Conservation (phyloP, 2,888 invertebrate genomes). For the Crioceris asparagi region DNA sequence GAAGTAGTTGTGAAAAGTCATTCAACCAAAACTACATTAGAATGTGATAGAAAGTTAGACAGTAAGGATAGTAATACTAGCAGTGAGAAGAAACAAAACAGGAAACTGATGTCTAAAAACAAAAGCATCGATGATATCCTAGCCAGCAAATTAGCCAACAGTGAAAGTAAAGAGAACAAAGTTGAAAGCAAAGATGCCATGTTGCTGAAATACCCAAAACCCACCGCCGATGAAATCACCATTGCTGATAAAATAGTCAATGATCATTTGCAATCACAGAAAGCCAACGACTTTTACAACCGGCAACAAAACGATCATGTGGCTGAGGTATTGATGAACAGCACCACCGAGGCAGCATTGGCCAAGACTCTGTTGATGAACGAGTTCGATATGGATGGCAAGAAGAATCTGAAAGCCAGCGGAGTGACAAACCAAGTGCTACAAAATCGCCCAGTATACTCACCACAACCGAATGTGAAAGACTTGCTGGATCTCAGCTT, state of each 20-base stretch:
- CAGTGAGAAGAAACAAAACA: conserved; percentile 1
- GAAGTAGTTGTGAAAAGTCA: background rate
- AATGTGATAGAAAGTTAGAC: too few species aligned
- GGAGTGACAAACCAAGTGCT: conserved; percentile 25
- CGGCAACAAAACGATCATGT: conserved; percentile 10
- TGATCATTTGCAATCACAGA: conserved; percentile 29
- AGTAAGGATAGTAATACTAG: too few species aligned
- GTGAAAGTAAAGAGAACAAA: conserved; percentile 26
- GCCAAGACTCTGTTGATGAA: conserved; percentile 16
- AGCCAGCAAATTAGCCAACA: conserved; percentile 20
- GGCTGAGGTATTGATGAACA: conserved; percentile 13
- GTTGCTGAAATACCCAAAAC: conserved; percentile 17
- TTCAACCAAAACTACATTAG: background rate
- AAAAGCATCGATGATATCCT: conserved; percentile 26
- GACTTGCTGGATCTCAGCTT: conserved; percentile 49
- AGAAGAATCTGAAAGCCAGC: conserved; percentile 20
- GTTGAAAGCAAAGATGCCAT: conserved; percentile 15
- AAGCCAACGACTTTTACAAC: conserved; percentile 20
- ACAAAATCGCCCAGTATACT: conserved; percentile 56
- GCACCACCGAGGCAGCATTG: conserved; percentile 15
- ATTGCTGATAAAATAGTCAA: conserved; percentile 28
- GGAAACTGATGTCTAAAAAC: conserved; percentile 17
- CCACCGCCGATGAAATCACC: conserved; percentile 25
- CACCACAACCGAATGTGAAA: conserved; percentile 52
- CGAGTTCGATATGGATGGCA: conserved; percentile 20